These are phyloP conservation scores for Anthopleura sola DNA, from an alignment of 64 coral and sea anemone genomes.

Conservation along the genomic window DNA sequence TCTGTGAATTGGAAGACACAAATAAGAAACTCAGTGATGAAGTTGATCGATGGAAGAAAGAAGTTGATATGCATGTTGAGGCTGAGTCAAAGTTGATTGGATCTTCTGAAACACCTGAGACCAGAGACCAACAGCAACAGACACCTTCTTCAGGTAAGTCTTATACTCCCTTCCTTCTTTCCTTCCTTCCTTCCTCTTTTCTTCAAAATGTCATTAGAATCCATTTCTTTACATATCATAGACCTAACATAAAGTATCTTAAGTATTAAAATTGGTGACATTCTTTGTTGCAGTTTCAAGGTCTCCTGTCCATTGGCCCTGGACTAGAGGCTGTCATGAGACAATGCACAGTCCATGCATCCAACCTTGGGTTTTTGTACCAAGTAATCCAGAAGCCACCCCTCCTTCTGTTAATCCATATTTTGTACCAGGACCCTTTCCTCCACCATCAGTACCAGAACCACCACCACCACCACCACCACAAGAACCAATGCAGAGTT, in stretches of 20 bases:
- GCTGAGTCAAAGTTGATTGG: conserved; percentile 45
- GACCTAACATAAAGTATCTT: too few species aligned
- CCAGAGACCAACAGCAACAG: background rate
- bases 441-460: background rate
- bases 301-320: conserved; percentile 6
- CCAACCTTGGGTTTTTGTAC: conserved; percentile 13
- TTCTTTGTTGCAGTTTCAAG: background rate
- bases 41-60: conserved; percentile 58
- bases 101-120: conserved; percentile 6
- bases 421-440: background rate
- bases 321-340: background rate
- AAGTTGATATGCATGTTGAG: conserved; percentile 56
- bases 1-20: conserved; percentile 16
- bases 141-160: background rate
- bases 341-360: background rate
- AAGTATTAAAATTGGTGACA: too few species aligned
- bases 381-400: background rate
- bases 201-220: too few species aligned
- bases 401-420: background rate
- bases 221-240: too few species aligned
- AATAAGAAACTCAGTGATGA: conserved; percentile 6
- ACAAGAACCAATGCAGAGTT: background rate
- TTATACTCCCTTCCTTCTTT: too few species aligned
- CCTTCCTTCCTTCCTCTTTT: too few species aligned
- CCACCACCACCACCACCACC: background rate